These are phyloP conservation scores for Dryadula phaetusa DNA, from an alignment of 2,888 invertebrate species.

Conservation along the genomic window DNA sequence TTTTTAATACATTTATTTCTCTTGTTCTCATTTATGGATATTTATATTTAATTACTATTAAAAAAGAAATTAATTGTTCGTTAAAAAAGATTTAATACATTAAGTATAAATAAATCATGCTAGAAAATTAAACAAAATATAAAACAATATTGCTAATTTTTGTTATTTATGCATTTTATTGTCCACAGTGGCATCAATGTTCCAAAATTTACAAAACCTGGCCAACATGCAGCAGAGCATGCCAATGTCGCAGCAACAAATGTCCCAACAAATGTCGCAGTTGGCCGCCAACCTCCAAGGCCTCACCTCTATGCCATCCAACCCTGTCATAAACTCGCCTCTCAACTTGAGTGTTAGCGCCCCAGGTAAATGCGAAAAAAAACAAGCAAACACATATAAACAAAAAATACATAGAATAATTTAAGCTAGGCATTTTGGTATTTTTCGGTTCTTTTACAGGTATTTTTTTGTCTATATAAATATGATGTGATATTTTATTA, in stretches of 20 bases:
- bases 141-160: neutral
- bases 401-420: too few relatives aligned
- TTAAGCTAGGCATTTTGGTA: too few relatives aligned
- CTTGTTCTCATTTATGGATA: too few relatives aligned
- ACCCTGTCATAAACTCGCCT: constrained; percentile 90
- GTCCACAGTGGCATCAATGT: constrained; percentile 88
- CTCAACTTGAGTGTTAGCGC: constrained; percentile 92
- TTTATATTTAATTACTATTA: too few relatives aligned
- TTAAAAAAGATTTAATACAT: too few relatives aligned
- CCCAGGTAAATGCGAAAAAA: constrained; percentile 63
- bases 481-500: neutral
- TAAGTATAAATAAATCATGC: too few relatives aligned
- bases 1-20: neutral
- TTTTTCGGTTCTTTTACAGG: too few relatives aligned
- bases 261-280: constrained; percentile 82
- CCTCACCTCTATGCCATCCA: constrained; percentile 89
- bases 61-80: too few relatives aligned
- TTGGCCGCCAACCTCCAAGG: constrained; percentile 89
- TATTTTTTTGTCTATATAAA: too few relatives aligned
- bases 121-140: constrained; percentile 4
- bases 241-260: constrained; percentile 83
- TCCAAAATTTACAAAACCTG: constrained; percentile 83
- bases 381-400: too few relatives aligned
- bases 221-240: constrained; percentile 82
- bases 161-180: constrained; percentile 36